phyloP scores from a whole-genome alignment of 2,888 invertebrate species.

The Synanthedon formicaeformis region DNA sequence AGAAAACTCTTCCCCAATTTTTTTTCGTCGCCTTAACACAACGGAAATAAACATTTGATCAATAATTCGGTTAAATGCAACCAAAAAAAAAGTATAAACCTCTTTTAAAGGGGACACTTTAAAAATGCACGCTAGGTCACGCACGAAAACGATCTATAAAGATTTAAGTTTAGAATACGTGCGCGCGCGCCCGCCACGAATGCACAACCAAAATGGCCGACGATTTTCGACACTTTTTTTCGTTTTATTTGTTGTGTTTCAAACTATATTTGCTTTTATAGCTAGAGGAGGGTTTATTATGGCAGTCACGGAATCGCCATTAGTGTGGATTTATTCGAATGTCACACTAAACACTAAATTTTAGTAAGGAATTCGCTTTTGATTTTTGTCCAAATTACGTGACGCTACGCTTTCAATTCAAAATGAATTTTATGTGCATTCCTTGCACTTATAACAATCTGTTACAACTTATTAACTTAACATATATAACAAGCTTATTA shows the following conservation, averaged over 20 bases:
- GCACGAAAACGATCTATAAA: conserved; percentile 65
- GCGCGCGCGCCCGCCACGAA: conserved; percentile 27
- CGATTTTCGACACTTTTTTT: conserved; percentile 37
- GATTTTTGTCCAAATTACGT: background rate
- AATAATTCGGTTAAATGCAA: conserved; percentile 20
- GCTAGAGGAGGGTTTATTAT: conserved; percentile 49
- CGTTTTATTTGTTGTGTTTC: conserved; percentile 52
- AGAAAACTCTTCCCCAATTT: no score
- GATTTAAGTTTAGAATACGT: conserved; percentile 44
- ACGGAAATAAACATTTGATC: conserved; percentile 29
- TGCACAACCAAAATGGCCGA: conserved; percentile 28
- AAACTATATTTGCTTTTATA: conserved; percentile 64
- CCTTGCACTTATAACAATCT: background rate
- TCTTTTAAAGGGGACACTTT: conserved; percentile 12
- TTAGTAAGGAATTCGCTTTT: background rate
- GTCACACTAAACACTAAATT: background rate
- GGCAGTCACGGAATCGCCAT: conserved; percentile 57
- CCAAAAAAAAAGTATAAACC: conserved; percentile 18
- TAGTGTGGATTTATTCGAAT: conserved; percentile 28
- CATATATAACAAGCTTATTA: no score
- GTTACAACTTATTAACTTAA: no score
- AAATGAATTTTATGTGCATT: background rate
- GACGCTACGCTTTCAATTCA: background rate
- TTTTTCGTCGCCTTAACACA: no score
- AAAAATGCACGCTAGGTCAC: conserved; percentile 39